A percentile compares a stretch with the other conserved stretches of the same genome.
These are phyloP conservation scores for Dasypogon diadema DNA, from an alignment of 2,888 invertebrate genomes.

Conservation along the genomic window DNA sequence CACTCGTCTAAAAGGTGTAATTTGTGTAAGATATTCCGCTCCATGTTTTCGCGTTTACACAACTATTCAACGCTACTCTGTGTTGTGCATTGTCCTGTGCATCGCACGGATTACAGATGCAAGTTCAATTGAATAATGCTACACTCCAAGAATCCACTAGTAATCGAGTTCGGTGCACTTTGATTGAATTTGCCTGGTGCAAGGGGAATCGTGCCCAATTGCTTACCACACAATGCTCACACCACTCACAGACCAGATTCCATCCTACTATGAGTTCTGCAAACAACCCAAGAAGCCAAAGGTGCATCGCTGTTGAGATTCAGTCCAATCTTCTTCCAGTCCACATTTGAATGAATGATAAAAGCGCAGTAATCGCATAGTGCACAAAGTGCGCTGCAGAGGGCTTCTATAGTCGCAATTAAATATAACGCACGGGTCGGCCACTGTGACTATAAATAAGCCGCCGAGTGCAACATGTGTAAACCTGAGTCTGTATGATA, in stretches of 20 bases:
- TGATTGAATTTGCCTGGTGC: conserved; percentile 13
- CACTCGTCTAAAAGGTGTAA: too few species aligned
- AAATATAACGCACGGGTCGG: conserved; percentile 3
- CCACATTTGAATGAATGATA: conserved; percentile 38
- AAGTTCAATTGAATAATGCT: background rate
- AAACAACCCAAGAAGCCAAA: too few species aligned
- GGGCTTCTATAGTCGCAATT: background rate
- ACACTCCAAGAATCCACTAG: too few species aligned
- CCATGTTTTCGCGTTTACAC: too few species aligned
- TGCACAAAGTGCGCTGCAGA: conserved; percentile 10
- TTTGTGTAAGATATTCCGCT: too few species aligned
- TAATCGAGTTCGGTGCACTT: conserved; percentile 38
- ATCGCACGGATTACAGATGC: background rate
- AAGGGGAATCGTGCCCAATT: background rate
- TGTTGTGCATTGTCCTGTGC: too few species aligned
- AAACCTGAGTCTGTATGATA: conserved; percentile 29
- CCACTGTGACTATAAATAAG: conserved; percentile 31
- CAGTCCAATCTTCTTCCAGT: background rate
- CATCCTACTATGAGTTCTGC: too few species aligned
- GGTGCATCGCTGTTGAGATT: too few species aligned
- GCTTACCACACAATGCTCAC: background rate
- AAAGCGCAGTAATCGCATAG: conserved; percentile 25
- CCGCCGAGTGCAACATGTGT: conserved; percentile 38
- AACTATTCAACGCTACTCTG: too few species aligned
- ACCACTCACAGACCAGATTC: too few species aligned